Conservation (phyloP, 2,797 vertebrate species). For the Aphelocoma californica region DNA sequence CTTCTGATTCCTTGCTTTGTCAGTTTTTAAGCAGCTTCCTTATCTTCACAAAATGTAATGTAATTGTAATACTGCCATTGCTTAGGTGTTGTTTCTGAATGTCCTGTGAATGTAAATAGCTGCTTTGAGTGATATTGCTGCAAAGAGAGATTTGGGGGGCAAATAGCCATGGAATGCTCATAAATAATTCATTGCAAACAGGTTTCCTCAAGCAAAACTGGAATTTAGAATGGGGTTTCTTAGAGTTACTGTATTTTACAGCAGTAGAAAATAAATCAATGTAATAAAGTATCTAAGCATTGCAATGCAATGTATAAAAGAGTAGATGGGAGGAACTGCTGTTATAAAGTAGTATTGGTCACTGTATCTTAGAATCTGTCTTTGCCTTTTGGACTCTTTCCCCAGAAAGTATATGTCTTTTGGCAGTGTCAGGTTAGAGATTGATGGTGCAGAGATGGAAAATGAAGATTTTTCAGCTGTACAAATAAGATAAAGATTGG, state of each 20-base stretch:
- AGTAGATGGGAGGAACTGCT: background rate
- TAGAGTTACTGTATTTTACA: background rate
- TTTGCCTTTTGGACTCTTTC: background rate
- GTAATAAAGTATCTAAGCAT: background rate
- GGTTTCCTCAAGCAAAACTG: background rate
- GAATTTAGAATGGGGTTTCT: background rate
- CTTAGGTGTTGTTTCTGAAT: background rate
- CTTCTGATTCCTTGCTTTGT: background rate
- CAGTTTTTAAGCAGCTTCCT: background rate
- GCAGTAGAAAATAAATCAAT: background rate
- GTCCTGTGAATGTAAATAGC: background rate
- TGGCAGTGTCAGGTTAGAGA: background rate
- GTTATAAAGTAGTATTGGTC: background rate
- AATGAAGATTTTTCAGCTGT: background rate
- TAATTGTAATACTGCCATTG: background rate
- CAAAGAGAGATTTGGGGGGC: background rate
- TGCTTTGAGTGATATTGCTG: background rate
- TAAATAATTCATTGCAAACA: background rate
- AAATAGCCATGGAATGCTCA: background rate
- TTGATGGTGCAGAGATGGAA: background rate
- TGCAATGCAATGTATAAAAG: background rate
- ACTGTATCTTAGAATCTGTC: background rate
- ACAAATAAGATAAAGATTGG: background rate
- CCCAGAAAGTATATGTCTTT: background rate
- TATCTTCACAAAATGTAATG: background rate